Percentiles rank a stretch among this genome's conserved stretches.
phyloP scores from a whole-genome alignment of 2,888 invertebrate genomes.

The Cactoblastis cactorum region DNA sequence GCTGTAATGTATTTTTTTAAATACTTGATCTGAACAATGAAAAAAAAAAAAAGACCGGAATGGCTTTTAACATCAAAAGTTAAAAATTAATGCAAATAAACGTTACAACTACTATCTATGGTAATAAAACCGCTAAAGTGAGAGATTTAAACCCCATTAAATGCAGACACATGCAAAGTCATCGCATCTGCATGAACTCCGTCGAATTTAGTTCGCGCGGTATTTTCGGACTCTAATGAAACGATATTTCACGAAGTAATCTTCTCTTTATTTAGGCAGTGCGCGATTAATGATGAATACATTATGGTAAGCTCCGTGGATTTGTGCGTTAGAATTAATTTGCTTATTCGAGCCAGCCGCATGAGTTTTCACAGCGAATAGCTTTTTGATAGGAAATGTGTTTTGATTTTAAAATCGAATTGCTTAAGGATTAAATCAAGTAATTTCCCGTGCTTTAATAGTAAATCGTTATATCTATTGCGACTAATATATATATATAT shows the following conservation, averaged over 20 bases:
- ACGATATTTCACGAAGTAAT: constrained; percentile 16
- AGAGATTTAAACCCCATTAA: constrained; percentile 22
- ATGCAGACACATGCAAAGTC: constrained; percentile 18
- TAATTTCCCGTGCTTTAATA: too few relatives aligned
- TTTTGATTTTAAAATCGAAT: neutral
- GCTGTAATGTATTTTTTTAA: too few relatives aligned
- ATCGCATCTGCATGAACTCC: constrained; percentile 23
- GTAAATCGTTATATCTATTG: too few relatives aligned
- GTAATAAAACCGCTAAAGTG: constrained; percentile 9
- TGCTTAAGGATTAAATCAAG: neutral
- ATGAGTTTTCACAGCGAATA: constrained; percentile 1
- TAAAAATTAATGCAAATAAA: constrained; percentile 2
- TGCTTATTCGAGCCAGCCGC: constrained; percentile 4
- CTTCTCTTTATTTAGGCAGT: constrained; percentile 10
- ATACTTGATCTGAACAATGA: too few relatives aligned
- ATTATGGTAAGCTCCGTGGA: constrained; percentile 9
- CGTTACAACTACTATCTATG: constrained; percentile 8
- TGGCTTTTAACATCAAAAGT: neutral
- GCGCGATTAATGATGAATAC: constrained; percentile 10
- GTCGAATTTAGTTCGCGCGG: constrained; percentile 18
- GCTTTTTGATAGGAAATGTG: constrained; percentile 1
- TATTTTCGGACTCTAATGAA: constrained; percentile 18
- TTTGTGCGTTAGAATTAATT: constrained; percentile 8
- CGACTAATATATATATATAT: too few relatives aligned
- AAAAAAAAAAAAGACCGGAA: too few relatives aligned